These are phyloP conservation scores for Sebastes umbrosus DNA, from an alignment of 2,797 vertebrate genomes.

Conservation along the genomic window DNA sequence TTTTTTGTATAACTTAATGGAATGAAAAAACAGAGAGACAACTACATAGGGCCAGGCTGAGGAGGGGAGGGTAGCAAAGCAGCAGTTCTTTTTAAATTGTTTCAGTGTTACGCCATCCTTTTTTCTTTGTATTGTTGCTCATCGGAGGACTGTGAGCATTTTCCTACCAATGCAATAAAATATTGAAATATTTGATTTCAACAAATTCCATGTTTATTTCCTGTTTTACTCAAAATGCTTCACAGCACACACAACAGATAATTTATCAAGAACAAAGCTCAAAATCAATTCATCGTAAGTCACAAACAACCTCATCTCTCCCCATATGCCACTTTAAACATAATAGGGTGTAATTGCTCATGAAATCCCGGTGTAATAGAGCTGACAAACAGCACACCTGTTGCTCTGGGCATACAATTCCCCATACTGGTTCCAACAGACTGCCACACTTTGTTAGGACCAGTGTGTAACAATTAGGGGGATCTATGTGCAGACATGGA, in stretches of 20 bases:
- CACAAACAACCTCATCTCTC: conserved; percentile 31
- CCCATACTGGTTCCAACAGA: background rate
- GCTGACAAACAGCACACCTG: conserved; percentile 64
- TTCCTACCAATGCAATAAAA: conserved; percentile 87
- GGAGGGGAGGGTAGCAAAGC: conserved; percentile 6
- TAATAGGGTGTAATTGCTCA: conserved; percentile 72
- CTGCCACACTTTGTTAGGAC: background rate
- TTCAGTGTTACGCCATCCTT: conserved; percentile 70
- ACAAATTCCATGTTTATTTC: conserved; percentile 17
- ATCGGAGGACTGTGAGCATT: conserved; percentile 74
- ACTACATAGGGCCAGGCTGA: conserved; percentile 9
- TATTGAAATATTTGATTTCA: conserved; percentile 70
- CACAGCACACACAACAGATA: background rate
- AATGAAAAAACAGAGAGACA: conserved; percentile 25
- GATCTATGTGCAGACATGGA: no score
- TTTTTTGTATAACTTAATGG: conserved; percentile 58
- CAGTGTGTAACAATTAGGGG: no score
- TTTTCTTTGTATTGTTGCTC: conserved; percentile 77
- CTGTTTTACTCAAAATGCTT: conserved; percentile 4
- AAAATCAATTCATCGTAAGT: conserved; percentile 8
- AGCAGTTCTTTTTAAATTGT: conserved; percentile 46
- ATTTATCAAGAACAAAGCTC: background rate
- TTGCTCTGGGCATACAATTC: conserved; percentile 47
- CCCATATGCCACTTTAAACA: conserved; percentile 34
- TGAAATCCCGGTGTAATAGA: conserved; percentile 69